Base-by-base conservation (phyloP, 1,140 invertebrate species). In the Phymastichus coffea region DNA sequence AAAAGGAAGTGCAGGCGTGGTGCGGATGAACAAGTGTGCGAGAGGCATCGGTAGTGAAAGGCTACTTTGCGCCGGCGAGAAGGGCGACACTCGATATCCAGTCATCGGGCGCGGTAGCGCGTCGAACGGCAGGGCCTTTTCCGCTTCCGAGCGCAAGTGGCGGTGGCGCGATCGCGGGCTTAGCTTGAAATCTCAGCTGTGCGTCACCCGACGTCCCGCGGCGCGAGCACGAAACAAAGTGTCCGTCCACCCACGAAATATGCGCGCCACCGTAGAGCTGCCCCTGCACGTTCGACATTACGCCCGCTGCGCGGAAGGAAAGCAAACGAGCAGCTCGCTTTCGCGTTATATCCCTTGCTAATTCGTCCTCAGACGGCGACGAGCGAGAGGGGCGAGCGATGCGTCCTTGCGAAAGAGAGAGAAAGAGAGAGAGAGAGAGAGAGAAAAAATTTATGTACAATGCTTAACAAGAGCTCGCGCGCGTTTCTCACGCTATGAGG, bases 31-130 rank as follows among this genome's bases (percentile, higher is more conserved):
- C n/a, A n/a, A n/a, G n/a, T n/a, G n/a, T n/a, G n/a, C n/a, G n/a
- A n/a, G n/a, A n/a, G n/a, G n/a, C n/a, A n/a, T n/a, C n/a, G n/a
- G 23, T 14, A 26, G 55, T 33, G 46, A 28, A 28, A 48, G 55
- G 46, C 51, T 38, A 17, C 44, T 17, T 4, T 17, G 22, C 20
- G 17, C 23, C 22, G 35, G 56, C n/a, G n/a, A n/a, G n/a, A n/a
- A n/a, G n/a, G n/a, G n/a, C n/a, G n/a, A 58, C 47, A 58, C 22
- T 58, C 47, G 38, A 58, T 58, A 58, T 26, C 47, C 38, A 46
- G 28, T 49, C 56, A 30, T 56, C 26, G 43, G 22, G 20, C 23
- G n/a, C 38, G 51, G 17, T 19, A 33, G n/a, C 37, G 20, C 38
- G 23, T 15, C 35, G 33, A 51, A 58, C 44, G 49, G 49, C 49